Conservation (phyloP, 2,888 invertebrate species). For the Eupsilia transversa region DNA sequence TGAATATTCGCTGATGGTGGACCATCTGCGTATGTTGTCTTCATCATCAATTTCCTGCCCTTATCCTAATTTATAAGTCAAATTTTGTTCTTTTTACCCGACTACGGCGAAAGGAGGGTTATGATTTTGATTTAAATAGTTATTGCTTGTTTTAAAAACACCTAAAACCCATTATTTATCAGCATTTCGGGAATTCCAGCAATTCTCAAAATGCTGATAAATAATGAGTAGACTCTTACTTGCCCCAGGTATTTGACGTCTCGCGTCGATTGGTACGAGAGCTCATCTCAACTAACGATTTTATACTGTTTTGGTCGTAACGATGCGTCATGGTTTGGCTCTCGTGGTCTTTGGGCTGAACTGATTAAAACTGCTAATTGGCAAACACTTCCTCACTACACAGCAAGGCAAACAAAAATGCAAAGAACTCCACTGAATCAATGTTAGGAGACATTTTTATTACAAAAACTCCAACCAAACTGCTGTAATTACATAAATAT, state of each 20-base stretch:
- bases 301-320: no score
- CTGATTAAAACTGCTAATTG: conserved; percentile 10
- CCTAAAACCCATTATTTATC: neutral
- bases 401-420: neutral
- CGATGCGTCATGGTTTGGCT: no score
- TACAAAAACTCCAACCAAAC: conserved; percentile 38
- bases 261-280: no score
- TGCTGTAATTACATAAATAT: conserved; percentile 54
- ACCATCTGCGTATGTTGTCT: neutral
- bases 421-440: conserved; percentile 23
- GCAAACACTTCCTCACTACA: neutral
- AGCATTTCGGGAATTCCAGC: neutral
- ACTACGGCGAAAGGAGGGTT: no score
- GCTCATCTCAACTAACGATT: no score
- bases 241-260: neutral
- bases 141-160: neutral
- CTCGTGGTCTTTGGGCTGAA: no score
- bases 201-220: no score
- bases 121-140: no score
- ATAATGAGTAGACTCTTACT: no score
- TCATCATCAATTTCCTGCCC: no score
- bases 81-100: neutral
- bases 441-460: conserved; percentile 52
- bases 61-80: neutral
- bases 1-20: neutral